Base-by-base conservation (phyloP, 92 coral and sea anemone genomes). In the Paramuricea clavata region DNA sequence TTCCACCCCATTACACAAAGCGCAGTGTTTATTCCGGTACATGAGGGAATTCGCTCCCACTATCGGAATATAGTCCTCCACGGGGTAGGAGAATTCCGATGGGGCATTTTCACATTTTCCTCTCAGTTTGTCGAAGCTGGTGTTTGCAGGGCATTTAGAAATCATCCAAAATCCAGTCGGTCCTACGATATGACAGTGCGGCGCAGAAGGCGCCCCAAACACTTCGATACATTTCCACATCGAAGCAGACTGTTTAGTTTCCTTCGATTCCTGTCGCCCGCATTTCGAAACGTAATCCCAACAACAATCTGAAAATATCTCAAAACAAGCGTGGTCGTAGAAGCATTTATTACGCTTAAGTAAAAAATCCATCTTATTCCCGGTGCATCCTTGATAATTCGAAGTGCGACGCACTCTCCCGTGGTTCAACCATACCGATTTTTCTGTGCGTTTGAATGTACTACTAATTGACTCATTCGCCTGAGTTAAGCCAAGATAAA, bases 111-210 rank as follows among this genome's bases (percentile, higher is more conserved):
- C 67, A 27, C 83, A 78, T 54, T 57, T 78, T 15, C 22, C 15
- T 30, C 64, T 17, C 0, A 50, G 33, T 5, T 28, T 47, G 27
- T 78, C 83, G 1, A 35, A 78, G 2, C 21, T 31, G 0, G 17
- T 21, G 5, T 31, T 36, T n/a, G n/a, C n/a, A n/a, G n/a, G n/a
- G 41, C 83, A 78, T 3, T 36, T 27, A 13, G 6, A 22, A 8
- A 78, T 31, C 83, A 78, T 78, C 83, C 83, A 78, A 32, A 78
- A 31, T 26, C 83, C 83, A 7, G 5, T 11, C 1, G 69, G 41
- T 10, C 69, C 83, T 2, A 34, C 0, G 9, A 54, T 5, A 52
- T 22, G 9, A 39, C 69, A 57, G 17, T 36, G n/a, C n/a, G n/a
- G n/a, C n/a, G n/a, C n/a, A n/a, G n/a, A n/a, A n/a, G n/a, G n/a